Evolutionary conservation across 2,888 invertebrate species (phyloP).

Genomic region (Nephrocerus scutellatus): DNA sequence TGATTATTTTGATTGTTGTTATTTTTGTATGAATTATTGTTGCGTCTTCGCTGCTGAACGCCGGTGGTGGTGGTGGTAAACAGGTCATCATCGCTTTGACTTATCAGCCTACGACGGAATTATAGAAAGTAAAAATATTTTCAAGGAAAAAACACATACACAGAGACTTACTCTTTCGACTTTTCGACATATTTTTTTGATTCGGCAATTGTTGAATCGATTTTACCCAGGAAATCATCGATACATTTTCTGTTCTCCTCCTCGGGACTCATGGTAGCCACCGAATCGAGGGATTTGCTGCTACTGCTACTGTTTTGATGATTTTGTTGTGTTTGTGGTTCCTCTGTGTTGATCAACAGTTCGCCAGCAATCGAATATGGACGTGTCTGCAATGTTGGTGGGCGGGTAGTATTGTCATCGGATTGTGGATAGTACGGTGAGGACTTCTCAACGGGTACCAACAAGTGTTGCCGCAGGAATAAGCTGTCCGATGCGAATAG

Average conservation of each 20-base stretch:
- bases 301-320: slow-evolving; percentile 34
- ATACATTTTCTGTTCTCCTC: slow-evolving; percentile 69
- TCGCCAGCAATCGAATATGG: slow-evolving; percentile 55
- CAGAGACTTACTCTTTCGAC: slow-evolving; percentile 74
- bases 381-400: slow-evolving; percentile 48
- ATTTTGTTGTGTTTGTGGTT: slow-evolving; percentile 31
- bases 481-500: slow-evolving; percentile 90
- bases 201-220: slow-evolving; percentile 76
- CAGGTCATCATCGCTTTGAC: slow-evolving; percentile 42
- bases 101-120: slow-evolving; percentile 33
- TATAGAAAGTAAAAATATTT: slow-evolving; percentile 2
- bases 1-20: slow-evolving; percentile 34
- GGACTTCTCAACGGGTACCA: slow-evolving; percentile 72
- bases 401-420: slow-evolving; percentile 36
- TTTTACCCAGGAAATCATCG: slow-evolving; percentile 73
- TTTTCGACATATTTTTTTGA: slow-evolving; percentile 78
- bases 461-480: slow-evolving; percentile 78
- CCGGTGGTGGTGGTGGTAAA: slow-evolving; percentile 36
- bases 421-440: slow-evolving; percentile 56
- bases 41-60: slow-evolving; percentile 34
- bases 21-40: slow-evolving; percentile 42
- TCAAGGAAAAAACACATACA: not conserved
- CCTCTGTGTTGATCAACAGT: slow-evolving; percentile 29
- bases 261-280: slow-evolving; percentile 55
- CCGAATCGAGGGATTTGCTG: slow-evolving; percentile 50